Conservation (phyloP, 2,888 invertebrate genomes). For the Drosophila lacicola region DNA sequence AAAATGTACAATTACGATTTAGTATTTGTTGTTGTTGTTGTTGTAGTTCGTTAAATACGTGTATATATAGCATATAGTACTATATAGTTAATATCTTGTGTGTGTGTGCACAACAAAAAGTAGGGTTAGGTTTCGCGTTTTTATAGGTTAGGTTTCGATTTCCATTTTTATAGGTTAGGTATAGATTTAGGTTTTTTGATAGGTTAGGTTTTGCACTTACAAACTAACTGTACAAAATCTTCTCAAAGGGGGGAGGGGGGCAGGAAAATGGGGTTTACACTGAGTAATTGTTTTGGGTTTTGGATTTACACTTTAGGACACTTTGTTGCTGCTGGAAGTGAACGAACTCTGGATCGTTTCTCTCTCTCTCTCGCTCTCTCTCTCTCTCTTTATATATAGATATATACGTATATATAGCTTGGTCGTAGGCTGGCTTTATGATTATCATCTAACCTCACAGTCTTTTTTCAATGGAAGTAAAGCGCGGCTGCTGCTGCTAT, state of each 20-base stretch:
- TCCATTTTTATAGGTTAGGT: too few species aligned
- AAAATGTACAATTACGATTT: conserved; percentile 64
- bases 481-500: conserved; percentile 58
- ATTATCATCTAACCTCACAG: conserved; percentile 95
- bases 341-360: conserved; percentile 29
- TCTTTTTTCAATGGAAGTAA: conserved; percentile 90
- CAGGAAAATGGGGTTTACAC: not conserved
- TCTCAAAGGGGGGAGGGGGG: not conserved
- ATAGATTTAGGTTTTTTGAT: too few species aligned
- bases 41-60: conserved; percentile 32
- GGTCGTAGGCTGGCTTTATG: conserved; percentile 52
- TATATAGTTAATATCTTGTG: conserved; percentile 58
- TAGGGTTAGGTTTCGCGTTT: not conserved
- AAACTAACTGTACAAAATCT: conserved; percentile 67
- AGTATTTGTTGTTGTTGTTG: conserved; percentile 28
- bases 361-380: not conserved
- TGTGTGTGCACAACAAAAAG: conserved; percentile 58
- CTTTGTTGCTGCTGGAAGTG: conserved; percentile 55
- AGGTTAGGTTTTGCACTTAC: conserved; percentile 35
- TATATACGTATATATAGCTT: conserved; percentile 9
- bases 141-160: not conserved
- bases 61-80: conserved; percentile 29
- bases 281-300: not conserved
- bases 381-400: too few species aligned
- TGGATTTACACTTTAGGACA: conserved; percentile 31